Base-by-base conservation (phyloP, 1,140 invertebrate species). In the Sarcophaga peregrina region DNA sequence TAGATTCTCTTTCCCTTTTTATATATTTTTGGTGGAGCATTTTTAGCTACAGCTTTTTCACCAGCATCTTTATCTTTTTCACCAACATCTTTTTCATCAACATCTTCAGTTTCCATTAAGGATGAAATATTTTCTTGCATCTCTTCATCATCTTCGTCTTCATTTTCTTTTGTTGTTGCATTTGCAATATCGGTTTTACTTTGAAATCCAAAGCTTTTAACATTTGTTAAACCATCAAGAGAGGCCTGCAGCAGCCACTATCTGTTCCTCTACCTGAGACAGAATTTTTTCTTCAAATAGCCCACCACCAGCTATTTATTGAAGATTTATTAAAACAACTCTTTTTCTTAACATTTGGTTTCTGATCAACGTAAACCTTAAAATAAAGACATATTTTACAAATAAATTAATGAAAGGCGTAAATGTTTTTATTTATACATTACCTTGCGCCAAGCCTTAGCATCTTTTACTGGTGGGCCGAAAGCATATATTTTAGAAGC, bases 331-430 rank as follows among this genome's bases (percentile, higher is more conserved):
- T 72, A 72, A 72, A 72, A 10, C 5, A 17, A 20, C n/a, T n/a
- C 62, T 20, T 72, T 72, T 25, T 72, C n/a, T 72, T 72, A 72
- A 72, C 62, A 6, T 72, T 17, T 20, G n/a, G 62, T 72, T 72
- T 72, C n/a, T 72, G 62, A 25, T 72, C 62, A 72, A 17, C 20
- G 62, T 72, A 72, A 20, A 72, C 3, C 10, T n/a, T n/a, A n/a
- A n/a, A n/a, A n/a, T n/a, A n/a, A n/a, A n/a, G n/a, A n/a, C n/a
- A n/a, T n/a, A n/a, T 54, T 54, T 54, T 54, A 54, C 52, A 54
- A 54, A 54, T 54, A 54, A 54, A 54, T 54, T 54, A 7, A 5
- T 54, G 10, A 54, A 54, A 11, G 10, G 52, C 10, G 52, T 54
- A 54, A 54, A 54, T 54, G 52, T 54, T 54, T 54, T 54, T 54